Percentiles rank a stretch among this genome's conserved stretches.
Conservation (phyloP, 2,113 vertebrate species). For the Dicrurus megarhynchus region DNA sequence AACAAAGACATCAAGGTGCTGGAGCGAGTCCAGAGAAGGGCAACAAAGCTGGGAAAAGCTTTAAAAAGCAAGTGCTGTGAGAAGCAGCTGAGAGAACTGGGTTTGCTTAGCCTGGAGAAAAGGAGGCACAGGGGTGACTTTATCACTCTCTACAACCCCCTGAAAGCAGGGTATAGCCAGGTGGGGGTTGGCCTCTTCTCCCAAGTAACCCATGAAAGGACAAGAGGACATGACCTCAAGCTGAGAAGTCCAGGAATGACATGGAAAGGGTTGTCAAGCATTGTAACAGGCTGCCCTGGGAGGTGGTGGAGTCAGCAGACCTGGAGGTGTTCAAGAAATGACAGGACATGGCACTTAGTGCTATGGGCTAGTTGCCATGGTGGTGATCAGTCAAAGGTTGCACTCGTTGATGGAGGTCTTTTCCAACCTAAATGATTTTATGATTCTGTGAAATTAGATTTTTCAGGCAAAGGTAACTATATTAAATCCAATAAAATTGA, state of each 20-base stretch:
- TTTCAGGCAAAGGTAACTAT: neutral
- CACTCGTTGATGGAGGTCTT: neutral
- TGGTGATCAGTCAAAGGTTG: neutral
- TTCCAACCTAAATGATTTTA: neutral
- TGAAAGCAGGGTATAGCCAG: neutral
- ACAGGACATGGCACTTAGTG: fast-evolving
- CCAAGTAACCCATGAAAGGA: neutral
- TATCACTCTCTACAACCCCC: too few species aligned
- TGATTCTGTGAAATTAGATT: neutral
- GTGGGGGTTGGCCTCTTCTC: neutral
- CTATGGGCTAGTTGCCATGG: too few species aligned
- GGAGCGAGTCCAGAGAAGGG: neutral
- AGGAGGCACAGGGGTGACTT: too few species aligned
- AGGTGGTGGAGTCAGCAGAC: neutral
- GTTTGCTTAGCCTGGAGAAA: neutral
- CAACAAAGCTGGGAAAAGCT: neutral
- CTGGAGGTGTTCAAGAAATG: neutral
- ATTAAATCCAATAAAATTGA: neutral
- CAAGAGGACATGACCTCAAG: neutral
- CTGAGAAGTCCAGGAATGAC: neutral
- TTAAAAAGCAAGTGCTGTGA: neutral
- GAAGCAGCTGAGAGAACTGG: neutral
- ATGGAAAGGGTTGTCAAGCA: neutral
- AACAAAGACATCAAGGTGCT: neutral
- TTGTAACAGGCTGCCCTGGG: fast-evolving